Base-by-base conservation (phyloP, 2,888 invertebrate species). In the Tipula unca region DNA sequence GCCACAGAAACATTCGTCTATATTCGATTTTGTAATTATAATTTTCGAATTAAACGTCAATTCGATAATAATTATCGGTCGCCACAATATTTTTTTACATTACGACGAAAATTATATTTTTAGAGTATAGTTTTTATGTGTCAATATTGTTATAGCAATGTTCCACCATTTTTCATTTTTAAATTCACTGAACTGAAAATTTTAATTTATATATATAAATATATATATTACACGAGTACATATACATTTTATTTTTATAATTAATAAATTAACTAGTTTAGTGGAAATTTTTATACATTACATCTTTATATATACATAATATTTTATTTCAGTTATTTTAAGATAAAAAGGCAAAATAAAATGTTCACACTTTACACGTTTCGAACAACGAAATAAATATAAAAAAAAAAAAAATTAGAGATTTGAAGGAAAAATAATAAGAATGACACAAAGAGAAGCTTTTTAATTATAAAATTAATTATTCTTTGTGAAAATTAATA, bases 401-500 rank as follows among this genome's bases (percentile, higher is more conserved):
- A 1, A 69, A 25, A 25, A 69, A 10, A 25, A 25, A 69, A 1
- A 69, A 69, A 69, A 25, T 6, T n/a, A n/a, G n/a, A n/a, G n/a
- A n/a, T n/a, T n/a, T 20, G 20, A 69, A 48, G 48, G 25, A 20
- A 54, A 54, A 54, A 10, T 69, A 25, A 69, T 20, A 69, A 69
- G 69, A 25, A 69, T 10, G 0, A 25, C 25, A 69, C 69, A 69
- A 69, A 69, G 69, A 10, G 25, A 25, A 69, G 25, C 69, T 69
- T 69, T 69, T 69, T 69, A 69, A 69, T 69, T 69, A 69, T 69
- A 69, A 25, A 69, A 69, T 69, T 69, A 69, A 69, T 69, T 69
- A 69, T 69, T 69, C 25, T 69, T 69, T 69, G 69, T 69, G 69
- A 69, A 69, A 69, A 69, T 69, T 69, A 69, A n/a, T 25, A 69